Evolutionary conservation across 2,888 invertebrate species (phyloP).

Genomic region (Xestia sexstrigata): DNA sequence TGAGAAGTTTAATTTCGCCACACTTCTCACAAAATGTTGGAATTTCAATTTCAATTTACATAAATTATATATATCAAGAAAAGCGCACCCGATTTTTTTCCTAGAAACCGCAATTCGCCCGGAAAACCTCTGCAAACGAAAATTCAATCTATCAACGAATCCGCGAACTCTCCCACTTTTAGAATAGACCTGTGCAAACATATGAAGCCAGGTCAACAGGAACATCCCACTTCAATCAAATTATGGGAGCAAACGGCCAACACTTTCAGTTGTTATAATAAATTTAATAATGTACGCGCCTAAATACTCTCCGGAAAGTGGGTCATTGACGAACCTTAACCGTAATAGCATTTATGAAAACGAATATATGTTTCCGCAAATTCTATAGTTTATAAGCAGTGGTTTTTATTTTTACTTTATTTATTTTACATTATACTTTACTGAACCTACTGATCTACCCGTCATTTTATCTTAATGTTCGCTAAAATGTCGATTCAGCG

Average conservation of each 20-base stretch:
- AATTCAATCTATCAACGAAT: constrained; percentile 30
- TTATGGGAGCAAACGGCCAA: constrained; percentile 60
- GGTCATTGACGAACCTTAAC: constrained; percentile 54
- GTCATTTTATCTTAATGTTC: neutral
- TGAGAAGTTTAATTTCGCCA: neutral
- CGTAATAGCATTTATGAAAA: constrained; percentile 35
- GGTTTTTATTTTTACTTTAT: neutral
- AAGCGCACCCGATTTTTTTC: neutral
- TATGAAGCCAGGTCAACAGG: constrained; percentile 47
- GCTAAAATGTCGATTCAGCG: neutral
- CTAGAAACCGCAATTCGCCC: constrained; percentile 8
- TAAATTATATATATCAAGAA: constrained; percentile 11
- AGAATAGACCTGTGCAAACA: constrained; percentile 51
- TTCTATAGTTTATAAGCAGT: constrained; percentile 2
- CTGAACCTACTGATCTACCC: neutral
- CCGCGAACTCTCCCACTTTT: constrained; percentile 17
- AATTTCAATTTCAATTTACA: constrained; percentile 12
- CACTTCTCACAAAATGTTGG: neutral
- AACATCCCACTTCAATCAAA: constrained; percentile 65
- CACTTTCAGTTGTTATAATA: constrained; percentile 62
- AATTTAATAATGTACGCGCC: constrained; percentile 66
- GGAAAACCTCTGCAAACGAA: constrained; percentile 18
- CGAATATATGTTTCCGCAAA: constrained; percentile 22
- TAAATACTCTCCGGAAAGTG: constrained; percentile 58
- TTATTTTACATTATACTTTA: neutral